These are phyloP conservation scores for Cyanistes caeruleus DNA, from an alignment of 2,113 vertebrate genomes.

Conservation along the genomic window DNA sequence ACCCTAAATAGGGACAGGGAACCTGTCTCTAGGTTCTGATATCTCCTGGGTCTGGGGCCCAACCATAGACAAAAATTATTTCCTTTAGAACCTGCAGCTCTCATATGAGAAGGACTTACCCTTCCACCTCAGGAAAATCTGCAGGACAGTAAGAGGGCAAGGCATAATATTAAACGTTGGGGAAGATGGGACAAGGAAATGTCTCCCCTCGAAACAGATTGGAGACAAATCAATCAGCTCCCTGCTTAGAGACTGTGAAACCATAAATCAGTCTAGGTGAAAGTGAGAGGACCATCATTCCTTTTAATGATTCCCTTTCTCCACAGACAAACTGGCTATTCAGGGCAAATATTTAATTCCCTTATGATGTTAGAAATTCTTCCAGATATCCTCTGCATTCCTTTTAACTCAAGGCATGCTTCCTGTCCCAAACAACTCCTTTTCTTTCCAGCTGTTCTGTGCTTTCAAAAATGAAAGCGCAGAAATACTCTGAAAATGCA, in stretches of 20 bases:
- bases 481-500: neutral
- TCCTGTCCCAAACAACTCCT: neutral
- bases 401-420: neutral
- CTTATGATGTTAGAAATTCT: neutral
- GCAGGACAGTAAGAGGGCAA: neutral
- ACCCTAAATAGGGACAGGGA: neutral
- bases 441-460: neutral
- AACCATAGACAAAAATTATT: neutral
- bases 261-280: neutral
- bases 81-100: neutral
- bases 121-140: neutral
- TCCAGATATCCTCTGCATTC: neutral
- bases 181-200: neutral
- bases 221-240: neutral
- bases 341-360: neutral
- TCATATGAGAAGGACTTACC: neutral
- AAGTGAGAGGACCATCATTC: neutral
- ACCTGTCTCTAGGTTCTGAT: neutral
- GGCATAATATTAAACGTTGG: neutral
- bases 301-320: neutral
- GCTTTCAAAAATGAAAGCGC: neutral
- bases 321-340: neutral
- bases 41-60: neutral
- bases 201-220: neutral
- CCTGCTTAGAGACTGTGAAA: neutral